Percentiles rank a stretch among this genome's conserved stretches.
Conservation (phyloP, 2,797 vertebrate genomes). For the Astyanax mexicanus region DNA sequence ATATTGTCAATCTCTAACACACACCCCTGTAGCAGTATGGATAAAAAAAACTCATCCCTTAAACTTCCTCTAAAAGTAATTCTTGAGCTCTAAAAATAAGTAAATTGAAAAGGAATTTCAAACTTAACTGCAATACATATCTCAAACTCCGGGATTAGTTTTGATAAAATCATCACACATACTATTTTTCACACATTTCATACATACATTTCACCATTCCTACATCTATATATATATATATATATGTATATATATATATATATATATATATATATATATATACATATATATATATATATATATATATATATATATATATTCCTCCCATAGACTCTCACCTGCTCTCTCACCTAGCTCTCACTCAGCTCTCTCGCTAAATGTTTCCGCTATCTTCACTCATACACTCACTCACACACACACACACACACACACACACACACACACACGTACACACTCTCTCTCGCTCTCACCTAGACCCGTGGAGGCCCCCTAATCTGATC, state of each 20-base stretch:
- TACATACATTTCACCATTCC: constrained; percentile 14
- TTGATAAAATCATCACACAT: constrained; percentile 42
- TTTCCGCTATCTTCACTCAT: constrained; percentile 37
- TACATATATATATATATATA: no score
- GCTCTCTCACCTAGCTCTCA: constrained; percentile 34
- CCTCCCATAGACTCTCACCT: constrained; percentile 33
- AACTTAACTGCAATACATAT: constrained; percentile 21
- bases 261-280: no score
- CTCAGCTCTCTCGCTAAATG: constrained; percentile 41
- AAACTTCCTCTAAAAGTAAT: no score
- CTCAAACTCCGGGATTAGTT: constrained; percentile 16
- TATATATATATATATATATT: no score
- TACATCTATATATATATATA: no score
- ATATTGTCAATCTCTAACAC: no score
- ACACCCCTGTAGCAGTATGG: no score
- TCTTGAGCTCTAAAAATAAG: no score
- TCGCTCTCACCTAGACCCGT: constrained; percentile 20
- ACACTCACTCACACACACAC: constrained; percentile 26
- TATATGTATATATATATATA: no score
- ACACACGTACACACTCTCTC: constrained; percentile 25
- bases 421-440: constrained; percentile 30
- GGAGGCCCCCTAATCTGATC: constrained; percentile 56
- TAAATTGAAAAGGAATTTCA: background rate
- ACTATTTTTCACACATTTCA: no score
- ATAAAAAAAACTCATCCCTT: no score